Evolutionary conservation across 2,113 vertebrate species (phyloP).

Genomic region (Oostethus manadensis): DNA sequence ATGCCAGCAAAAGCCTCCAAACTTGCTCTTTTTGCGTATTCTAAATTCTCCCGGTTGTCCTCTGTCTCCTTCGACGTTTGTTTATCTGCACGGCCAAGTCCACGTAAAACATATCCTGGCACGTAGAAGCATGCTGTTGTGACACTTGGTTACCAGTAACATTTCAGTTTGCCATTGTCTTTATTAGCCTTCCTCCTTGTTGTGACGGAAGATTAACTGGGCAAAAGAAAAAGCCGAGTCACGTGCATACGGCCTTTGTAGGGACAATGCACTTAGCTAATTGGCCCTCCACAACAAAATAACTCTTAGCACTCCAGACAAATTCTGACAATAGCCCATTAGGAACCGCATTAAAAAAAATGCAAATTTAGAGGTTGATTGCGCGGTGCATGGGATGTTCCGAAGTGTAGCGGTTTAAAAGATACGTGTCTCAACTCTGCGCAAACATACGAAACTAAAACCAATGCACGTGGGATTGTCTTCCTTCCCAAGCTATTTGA

Average conservation of each 20-base stretch:
- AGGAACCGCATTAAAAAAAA: constrained; percentile 50
- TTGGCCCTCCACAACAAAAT: constrained; percentile 45
- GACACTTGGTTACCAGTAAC: background rate
- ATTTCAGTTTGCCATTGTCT: constrained; percentile 32
- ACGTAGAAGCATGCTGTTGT: background rate
- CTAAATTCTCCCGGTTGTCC: too few species aligned
- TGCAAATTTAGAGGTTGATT: constrained; percentile 1
- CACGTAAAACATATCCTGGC: too few species aligned
- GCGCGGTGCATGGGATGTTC: background rate
- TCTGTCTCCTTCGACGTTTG: too few species aligned
- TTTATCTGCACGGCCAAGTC: too few species aligned
- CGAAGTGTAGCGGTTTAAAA: constrained; percentile 10
- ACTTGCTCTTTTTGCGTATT: too few species aligned
- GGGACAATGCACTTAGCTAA: constrained; percentile 54
- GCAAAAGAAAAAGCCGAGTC: constrained; percentile 51
- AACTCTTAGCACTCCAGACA: constrained; percentile 49
- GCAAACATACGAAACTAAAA: constrained; percentile 35
- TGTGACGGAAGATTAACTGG: constrained; percentile 49
- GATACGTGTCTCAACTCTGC: constrained; percentile 13
- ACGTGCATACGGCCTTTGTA: constrained; percentile 39
- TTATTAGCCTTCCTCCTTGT: constrained; percentile 41
- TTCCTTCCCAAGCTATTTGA: constrained; percentile 45
- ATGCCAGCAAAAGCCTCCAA: too few species aligned
- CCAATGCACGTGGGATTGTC: constrained; percentile 32
- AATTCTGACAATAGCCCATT: constrained; percentile 59